Percentiles rank a stretch among this genome's conserved stretches.
phyloP scores from a whole-genome alignment of 1,140 invertebrate genomes.

The Parasteatoda tepidariorum region DNA sequence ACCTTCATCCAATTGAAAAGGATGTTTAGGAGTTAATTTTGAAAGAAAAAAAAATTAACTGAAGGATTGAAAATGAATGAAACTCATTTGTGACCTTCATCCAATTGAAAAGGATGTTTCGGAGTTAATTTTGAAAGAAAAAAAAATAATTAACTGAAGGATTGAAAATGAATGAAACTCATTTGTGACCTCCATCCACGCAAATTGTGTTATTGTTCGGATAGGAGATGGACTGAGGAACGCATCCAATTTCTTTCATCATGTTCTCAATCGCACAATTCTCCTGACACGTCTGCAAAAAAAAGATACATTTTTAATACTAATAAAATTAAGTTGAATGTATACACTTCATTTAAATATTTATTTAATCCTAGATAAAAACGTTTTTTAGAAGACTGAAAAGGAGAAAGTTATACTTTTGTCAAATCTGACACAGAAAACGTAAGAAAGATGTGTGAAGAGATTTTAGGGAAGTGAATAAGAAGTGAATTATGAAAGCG shows the following conservation, averaged over 20 bases:
- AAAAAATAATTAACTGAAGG: no score
- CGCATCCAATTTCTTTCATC: slow-evolving; percentile 5
- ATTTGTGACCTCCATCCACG: neutral
- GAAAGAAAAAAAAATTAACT: no score
- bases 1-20: no score
- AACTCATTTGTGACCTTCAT: no score
- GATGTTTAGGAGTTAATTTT: no score
- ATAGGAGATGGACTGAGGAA: slow-evolving; percentile 9
- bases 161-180: no score
- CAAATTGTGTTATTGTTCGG: neutral
- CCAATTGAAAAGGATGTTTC: no score
- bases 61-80: no score
- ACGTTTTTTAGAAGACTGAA: neutral
- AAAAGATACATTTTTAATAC: neutral
- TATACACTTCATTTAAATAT: neutral
- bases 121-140: no score
- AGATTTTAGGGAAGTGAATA: no score
- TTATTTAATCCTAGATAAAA: neutral
- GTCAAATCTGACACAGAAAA: neutral
- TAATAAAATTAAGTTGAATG: neutral
- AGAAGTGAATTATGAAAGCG: no score
- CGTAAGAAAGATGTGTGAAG: no score
- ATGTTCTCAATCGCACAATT: slow-evolving; percentile 5
- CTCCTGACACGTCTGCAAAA: slow-evolving; percentile 14
- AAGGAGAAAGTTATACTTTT: neutral